Evolutionary conservation across 1,140 invertebrate genomes (phyloP), one percentile per base, ranked within the genome.

Genomic region (Drosophila lowei): DNA sequence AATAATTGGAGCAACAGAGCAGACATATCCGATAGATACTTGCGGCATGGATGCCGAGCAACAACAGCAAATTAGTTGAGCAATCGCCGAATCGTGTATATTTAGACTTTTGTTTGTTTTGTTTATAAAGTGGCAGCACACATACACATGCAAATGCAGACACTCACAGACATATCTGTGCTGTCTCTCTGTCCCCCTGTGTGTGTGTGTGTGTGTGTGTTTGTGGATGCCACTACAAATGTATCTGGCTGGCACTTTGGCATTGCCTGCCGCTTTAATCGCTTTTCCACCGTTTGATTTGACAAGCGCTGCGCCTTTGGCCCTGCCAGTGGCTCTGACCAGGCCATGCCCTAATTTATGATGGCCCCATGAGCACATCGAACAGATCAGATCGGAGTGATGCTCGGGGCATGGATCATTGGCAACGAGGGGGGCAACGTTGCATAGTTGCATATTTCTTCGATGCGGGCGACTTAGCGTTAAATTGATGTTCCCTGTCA

Each of bases 41-140:
- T 67, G 47, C 48, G 50, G 66, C 60, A 56, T 58, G 53, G 72
- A 68, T 62, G 70, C 61, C 55, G 72, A 88, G 81, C 81, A 85
- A 81, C 81, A 85, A 85, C 77, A 85, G 73, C 81, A 86, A 86
- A 86, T 86, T 86, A 86, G 83, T 86, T 86, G 81, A 86, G 81
- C 83, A 86, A 86, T 88, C 81, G 81, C 70, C 71, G 83, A 78
- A 68, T 77, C 59, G 70, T 88, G 76, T 86, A 86, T 86, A 88
- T 86, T 86, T 86, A 81, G 83, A 86, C 72, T 64, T 65, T 86
- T 86, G 81, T 86, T 86, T 86, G 81, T 86, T 86, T 86, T 86
- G 83, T 86, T 86, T 86, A 86, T 78, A 86, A 86, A 86, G 83
- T 88, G 83, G 81, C 70, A 81, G 61, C 72, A 84, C 44, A 75